phyloP scores from a whole-genome alignment of 2,113 vertebrate genomes.

The Nerophis lumbriciformis region DNA sequence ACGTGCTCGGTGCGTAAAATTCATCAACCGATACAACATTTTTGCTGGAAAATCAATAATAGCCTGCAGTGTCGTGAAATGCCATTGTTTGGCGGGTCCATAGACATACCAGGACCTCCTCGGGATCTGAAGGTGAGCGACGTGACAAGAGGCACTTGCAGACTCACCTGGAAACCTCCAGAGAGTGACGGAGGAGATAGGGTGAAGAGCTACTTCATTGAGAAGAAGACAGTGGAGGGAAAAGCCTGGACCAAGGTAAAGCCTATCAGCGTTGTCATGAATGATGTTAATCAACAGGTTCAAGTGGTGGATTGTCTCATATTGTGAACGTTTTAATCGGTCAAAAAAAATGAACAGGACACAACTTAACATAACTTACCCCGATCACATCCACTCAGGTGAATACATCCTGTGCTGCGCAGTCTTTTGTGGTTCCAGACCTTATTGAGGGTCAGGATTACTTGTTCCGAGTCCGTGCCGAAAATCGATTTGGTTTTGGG shows the following conservation, averaged over 20 bases:
- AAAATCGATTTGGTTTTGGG: conserved; percentile 89
- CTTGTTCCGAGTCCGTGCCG: conserved; percentile 89
- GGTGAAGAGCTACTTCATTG: conserved; percentile 93
- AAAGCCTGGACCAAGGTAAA: conserved; percentile 95
- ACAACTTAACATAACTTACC: neutral
- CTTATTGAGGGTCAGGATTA: conserved; percentile 88
- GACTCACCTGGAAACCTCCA: conserved; percentile 92
- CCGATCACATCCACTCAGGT: conserved; percentile 35
- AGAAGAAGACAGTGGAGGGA: conserved; percentile 87
- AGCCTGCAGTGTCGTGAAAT: neutral
- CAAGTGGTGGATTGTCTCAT: neutral
- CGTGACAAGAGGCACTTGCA: conserved; percentile 87
- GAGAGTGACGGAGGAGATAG: conserved; percentile 90
- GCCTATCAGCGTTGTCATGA: neutral
- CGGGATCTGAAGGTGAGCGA: conserved; percentile 93
- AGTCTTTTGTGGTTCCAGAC: conserved; percentile 85
- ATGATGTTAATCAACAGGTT: neutral
- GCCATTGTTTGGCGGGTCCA: neutral
- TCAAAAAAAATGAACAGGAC: neutral
- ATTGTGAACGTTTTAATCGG: neutral
- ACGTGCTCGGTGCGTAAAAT: conserved; percentile 82
- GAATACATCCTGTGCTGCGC: conserved; percentile 82
- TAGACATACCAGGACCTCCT: conserved; percentile 89
- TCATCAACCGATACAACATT: neutral
- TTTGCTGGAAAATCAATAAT: neutral